Percentiles rank a stretch among this genome's conserved stretches.
phyloP scores from a whole-genome alignment of 2,113 vertebrate genomes.

The Camelus bactrianus region DNA sequence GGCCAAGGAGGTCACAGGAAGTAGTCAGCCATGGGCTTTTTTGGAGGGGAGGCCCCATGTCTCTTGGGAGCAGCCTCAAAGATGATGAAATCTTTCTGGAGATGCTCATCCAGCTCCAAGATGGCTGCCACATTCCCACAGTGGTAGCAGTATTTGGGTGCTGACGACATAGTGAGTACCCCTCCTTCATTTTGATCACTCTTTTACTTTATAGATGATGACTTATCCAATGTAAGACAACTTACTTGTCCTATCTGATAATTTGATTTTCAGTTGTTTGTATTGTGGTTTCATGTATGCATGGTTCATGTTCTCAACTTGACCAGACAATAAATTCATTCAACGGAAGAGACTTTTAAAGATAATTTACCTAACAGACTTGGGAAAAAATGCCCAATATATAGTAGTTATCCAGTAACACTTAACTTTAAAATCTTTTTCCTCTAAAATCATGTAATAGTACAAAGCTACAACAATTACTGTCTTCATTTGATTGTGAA shows the following conservation, averaged over 20 bases:
- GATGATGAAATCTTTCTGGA: slow-evolving; percentile 98
- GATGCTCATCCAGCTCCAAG: slow-evolving; percentile 97
- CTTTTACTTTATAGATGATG: slow-evolving; percentile 43
- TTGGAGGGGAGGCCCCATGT: slow-evolving; percentile 97
- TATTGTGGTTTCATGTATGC: slow-evolving; percentile 20
- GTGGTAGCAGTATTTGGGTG: slow-evolving; percentile 98
- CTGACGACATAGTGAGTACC: slow-evolving; percentile 95
- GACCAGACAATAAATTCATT: slow-evolving; percentile 16
- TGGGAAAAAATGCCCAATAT: neutral
- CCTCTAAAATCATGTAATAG: slow-evolving; percentile 16
- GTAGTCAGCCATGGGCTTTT: slow-evolving; percentile 98
- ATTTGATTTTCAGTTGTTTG: slow-evolving; percentile 61
- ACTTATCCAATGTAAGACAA: slow-evolving; percentile 54
- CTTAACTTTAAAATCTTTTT: slow-evolving; percentile 56
- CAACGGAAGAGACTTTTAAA: slow-evolving; percentile 15
- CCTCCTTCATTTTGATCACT: neutral
- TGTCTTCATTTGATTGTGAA: slow-evolving; percentile 22
- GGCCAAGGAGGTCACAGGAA: slow-evolving; percentile 92
- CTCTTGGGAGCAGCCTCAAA: slow-evolving; percentile 97
- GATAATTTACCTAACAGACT: slow-evolving; percentile 12
- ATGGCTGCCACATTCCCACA: slow-evolving; percentile 98
- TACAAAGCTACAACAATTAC: slow-evolving; percentile 42
- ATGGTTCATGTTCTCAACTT: slow-evolving; percentile 37
- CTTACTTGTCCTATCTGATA: slow-evolving; percentile 45
- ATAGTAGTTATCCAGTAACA: slow-evolving; percentile 4